A percentile compares a stretch with the other conserved stretches of the same genome.
These are phyloP conservation scores for Plotosus lineatus DNA, from an alignment of 2,113 vertebrate species.

Conservation along the genomic window DNA sequence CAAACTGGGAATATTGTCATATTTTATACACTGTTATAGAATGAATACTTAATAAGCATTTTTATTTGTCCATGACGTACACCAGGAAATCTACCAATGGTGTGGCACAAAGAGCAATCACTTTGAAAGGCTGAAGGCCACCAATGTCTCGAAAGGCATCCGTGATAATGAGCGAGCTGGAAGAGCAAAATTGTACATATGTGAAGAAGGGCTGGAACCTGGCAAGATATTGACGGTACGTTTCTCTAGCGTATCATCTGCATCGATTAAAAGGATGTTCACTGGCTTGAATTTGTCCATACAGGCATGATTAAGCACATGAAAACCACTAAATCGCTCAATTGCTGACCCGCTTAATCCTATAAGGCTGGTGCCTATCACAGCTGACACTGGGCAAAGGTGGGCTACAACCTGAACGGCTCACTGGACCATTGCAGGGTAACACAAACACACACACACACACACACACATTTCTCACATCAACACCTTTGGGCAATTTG, in stretches of 20 bases:
- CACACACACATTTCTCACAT: no score
- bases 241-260: neutral
- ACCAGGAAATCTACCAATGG: constrained; percentile 92
- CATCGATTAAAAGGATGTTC: neutral
- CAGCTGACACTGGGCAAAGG: no score
- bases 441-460: no score
- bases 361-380: no score
- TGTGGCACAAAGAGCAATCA: constrained; percentile 87
- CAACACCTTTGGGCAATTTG: no score
- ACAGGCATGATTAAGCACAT: neutral
- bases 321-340: no score
- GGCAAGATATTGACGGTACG: constrained; percentile 88
- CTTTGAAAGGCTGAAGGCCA: constrained; percentile 90
- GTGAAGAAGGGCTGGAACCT: constrained; percentile 83
- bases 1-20: neutral
- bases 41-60: neutral
- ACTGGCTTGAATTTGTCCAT: neutral
- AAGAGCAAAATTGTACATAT: constrained; percentile 80
- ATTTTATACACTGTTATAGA: neutral
- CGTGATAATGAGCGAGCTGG: constrained; percentile 93
- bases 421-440: no score
- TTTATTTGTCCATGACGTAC: neutral
- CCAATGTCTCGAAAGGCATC: constrained; percentile 86
- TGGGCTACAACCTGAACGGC: no score
- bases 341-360: no score